A percentile compares a stretch with the other conserved stretches of the same genome.
phyloP scores from a whole-genome alignment of 2,113 vertebrate genomes.

The Zapornia atra region DNA sequence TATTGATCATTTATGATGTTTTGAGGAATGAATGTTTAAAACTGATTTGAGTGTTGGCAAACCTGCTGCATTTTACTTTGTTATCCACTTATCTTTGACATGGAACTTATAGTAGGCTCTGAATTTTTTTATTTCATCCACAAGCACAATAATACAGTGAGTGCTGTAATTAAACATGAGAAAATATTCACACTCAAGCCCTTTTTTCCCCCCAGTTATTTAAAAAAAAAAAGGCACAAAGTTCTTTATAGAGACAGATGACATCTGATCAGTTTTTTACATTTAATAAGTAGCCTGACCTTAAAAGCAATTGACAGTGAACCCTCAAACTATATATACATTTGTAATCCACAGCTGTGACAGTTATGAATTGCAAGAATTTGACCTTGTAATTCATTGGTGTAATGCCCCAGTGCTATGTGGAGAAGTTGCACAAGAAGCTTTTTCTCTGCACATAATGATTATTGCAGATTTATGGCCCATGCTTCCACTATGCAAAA shows the following conservation, averaged over 20 bases:
- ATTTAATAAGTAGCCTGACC: background rate
- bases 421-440: conserved; percentile 44
- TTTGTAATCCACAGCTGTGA: conserved; percentile 22
- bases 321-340: background rate
- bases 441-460: conserved; percentile 1
- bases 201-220: background rate
- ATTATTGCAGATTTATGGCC: conserved; percentile 50
- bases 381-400: conserved; percentile 39
- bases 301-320: conserved; percentile 6
- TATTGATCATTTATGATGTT: background rate
- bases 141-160: background rate
- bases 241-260: background rate
- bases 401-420: background rate
- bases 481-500: background rate
- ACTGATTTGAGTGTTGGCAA: background rate
- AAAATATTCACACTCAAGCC: background rate
- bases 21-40: background rate
- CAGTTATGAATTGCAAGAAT: conserved; percentile 48
- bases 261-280: background rate
- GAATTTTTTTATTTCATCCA: background rate
- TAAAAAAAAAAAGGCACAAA: background rate
- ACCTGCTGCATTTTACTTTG: background rate
- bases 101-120: background rate
- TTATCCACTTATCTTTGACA: background rate
- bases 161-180: background rate